Evolutionary conservation across 92 coral and sea anemone genomes (phyloP).

Genomic region (Parazoanthus atlanticus): DNA sequence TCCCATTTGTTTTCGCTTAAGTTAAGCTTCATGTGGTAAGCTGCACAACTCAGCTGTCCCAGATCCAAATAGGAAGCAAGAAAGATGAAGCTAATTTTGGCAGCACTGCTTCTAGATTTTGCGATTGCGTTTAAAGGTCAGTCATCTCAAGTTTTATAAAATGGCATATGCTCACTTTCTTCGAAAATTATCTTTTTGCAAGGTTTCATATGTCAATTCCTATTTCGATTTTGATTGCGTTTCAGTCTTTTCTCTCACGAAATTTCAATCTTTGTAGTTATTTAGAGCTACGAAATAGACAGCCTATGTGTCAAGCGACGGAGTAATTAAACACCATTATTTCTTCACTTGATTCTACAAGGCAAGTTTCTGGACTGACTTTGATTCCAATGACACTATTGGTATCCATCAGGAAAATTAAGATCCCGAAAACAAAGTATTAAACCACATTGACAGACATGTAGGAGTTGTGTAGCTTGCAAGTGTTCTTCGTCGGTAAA

Average conservation of each 20-base stretch:
- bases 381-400: not conserved
- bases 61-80: not conserved
- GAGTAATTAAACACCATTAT: not conserved
- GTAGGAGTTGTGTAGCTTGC: too few relatives aligned
- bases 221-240: too few relatives aligned
- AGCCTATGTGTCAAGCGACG: not conserved
- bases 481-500: too few relatives aligned
- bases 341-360: too few relatives aligned
- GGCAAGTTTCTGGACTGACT: not conserved
- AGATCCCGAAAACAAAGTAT: too few relatives aligned
- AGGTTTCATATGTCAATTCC: not conserved
- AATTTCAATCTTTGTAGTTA: not conserved
- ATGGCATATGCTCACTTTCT: not conserved
- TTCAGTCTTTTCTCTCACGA: not conserved
- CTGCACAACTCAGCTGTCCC: conserved; percentile 18
- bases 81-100: conserved; percentile 29
- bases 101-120: not conserved
- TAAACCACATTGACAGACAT: too few relatives aligned
- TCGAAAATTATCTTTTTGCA: not conserved
- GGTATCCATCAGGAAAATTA: too few relatives aligned
- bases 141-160: not conserved
- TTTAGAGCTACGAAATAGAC: not conserved
- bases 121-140: conserved; percentile 8
- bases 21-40: not conserved
- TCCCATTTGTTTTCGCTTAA: not conserved